Conservation (phyloP, 1,140 invertebrate genomes). For the Araneus ventricosus region DNA sequence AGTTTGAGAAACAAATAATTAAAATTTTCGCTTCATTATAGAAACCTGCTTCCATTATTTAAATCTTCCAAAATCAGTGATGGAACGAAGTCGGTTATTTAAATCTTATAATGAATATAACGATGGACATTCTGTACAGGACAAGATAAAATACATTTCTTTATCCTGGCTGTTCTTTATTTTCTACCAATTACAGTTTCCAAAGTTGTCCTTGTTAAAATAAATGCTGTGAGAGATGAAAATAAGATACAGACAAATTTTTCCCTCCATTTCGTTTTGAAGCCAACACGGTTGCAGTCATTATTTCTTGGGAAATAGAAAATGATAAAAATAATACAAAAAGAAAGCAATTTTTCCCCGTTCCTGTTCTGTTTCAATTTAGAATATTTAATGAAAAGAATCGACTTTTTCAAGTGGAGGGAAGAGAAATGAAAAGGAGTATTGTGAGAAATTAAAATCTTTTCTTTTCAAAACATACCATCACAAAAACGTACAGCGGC, state of each 20-base stretch:
- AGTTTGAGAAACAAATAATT: too few relatives aligned
- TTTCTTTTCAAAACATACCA: constrained; percentile 1
- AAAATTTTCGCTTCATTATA: too few relatives aligned
- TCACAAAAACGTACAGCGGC: not conserved
- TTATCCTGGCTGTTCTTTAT: not conserved
- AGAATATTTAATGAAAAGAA: constrained; percentile 31
- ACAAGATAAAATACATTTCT: not conserved
- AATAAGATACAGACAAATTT: not conserved
- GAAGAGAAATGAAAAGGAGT: not conserved
- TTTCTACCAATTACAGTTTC: not conserved
- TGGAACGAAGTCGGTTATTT: not conserved
- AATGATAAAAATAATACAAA: not conserved
- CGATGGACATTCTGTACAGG: not conserved
- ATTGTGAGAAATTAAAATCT: constrained; percentile 9
- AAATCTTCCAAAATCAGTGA: not conserved
- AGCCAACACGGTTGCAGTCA: not conserved
- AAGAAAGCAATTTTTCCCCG: not conserved
- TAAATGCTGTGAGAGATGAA: not conserved
- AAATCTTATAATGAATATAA: not conserved
- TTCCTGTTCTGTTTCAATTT: constrained; percentile 15
- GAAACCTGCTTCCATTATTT: not conserved
- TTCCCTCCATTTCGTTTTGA: not conserved
- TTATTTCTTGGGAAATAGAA: not conserved
- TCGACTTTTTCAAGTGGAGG: not conserved
- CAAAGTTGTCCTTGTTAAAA: not conserved